phyloP scores from a whole-genome alignment of 2,113 vertebrate genomes.

The Perca fluviatilis region DNA sequence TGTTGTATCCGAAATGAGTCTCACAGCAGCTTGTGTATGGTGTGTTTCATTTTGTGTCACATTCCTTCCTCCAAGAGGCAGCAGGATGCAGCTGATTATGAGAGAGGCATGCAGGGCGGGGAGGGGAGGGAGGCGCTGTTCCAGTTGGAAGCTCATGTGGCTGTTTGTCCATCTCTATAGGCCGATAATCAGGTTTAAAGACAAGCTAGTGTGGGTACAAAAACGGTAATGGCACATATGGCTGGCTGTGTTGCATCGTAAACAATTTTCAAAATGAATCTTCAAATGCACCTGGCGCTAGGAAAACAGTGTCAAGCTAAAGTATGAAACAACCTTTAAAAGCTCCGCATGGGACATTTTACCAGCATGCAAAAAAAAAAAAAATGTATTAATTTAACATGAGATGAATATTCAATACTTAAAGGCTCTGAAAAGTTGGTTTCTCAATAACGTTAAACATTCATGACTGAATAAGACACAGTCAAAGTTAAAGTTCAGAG shows the following conservation, averaged over 20 bases:
- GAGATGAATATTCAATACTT: neutral
- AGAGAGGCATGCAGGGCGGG: slow-evolving; percentile 1
- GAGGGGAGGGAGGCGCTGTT: neutral
- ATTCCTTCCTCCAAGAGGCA: slow-evolving; percentile 84
- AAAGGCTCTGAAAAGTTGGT: neutral
- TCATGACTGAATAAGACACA: neutral
- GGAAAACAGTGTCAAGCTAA: slow-evolving; percentile 16
- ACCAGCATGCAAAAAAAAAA: neutral
- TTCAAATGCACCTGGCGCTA: slow-evolving; percentile 39
- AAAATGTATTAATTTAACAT: slow-evolving; percentile 19
- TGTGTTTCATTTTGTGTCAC: slow-evolving; percentile 53
- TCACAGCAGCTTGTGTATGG: slow-evolving; percentile 27
- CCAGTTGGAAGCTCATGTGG: slow-evolving; percentile 3
- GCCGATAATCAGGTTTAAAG: slow-evolving; percentile 56
- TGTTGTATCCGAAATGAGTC: slow-evolving; percentile 22
- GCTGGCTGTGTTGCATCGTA: neutral
- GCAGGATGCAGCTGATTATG: slow-evolving; percentile 71
- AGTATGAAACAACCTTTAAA: slow-evolving; percentile 34
- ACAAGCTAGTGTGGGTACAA: slow-evolving; percentile 46
- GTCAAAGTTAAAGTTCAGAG: neutral
- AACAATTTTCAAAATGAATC: slow-evolving; percentile 51
- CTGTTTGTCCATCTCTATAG: slow-evolving; percentile 46
- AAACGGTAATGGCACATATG: slow-evolving; percentile 60
- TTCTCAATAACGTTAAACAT: neutral
- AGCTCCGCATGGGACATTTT: slow-evolving; percentile 18